Evolutionary conservation across 2,113 vertebrate species (phyloP).

Genomic region (Ceyx cyanopectus): DNA sequence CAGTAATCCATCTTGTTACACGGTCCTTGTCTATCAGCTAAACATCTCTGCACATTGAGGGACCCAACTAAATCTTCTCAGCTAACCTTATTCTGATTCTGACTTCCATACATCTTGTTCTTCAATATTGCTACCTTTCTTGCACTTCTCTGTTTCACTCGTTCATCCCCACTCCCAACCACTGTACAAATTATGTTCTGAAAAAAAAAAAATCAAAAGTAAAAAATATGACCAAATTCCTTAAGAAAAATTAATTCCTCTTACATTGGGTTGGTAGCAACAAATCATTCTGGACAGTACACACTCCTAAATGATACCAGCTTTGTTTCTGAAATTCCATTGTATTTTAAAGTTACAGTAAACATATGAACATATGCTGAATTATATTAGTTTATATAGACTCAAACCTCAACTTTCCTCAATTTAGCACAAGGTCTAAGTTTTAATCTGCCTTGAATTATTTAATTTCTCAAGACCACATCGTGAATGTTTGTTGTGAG

Average conservation of each 20-base stretch:
- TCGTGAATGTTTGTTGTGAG: not conserved
- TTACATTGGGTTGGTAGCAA: not conserved
- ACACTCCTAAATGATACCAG: fast-evolving
- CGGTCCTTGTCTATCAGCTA: too few relatives aligned
- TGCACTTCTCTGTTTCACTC: not conserved
- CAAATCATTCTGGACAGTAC: not conserved
- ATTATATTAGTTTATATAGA: not conserved
- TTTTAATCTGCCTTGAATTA: not conserved
- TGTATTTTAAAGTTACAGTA: not conserved
- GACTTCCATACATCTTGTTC: fast-evolving
- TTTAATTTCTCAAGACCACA: not conserved
- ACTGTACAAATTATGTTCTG: not conserved
- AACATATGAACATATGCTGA: not conserved
- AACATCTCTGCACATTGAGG: too few relatives aligned
- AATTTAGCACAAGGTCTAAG: not conserved
- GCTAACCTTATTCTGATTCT: too few relatives aligned
- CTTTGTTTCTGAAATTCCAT: not conserved
- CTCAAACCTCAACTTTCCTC: not conserved
- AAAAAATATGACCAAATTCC: not conserved
- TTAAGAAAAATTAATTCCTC: not conserved
- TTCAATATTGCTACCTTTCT: not conserved
- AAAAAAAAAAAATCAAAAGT: not conserved
- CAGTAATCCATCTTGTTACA: too few relatives aligned
- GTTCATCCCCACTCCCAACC: not conserved
- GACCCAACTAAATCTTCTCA: too few relatives aligned